Conservation (phyloP, 2,797 vertebrate species). For the Tapirus indicus region DNA sequence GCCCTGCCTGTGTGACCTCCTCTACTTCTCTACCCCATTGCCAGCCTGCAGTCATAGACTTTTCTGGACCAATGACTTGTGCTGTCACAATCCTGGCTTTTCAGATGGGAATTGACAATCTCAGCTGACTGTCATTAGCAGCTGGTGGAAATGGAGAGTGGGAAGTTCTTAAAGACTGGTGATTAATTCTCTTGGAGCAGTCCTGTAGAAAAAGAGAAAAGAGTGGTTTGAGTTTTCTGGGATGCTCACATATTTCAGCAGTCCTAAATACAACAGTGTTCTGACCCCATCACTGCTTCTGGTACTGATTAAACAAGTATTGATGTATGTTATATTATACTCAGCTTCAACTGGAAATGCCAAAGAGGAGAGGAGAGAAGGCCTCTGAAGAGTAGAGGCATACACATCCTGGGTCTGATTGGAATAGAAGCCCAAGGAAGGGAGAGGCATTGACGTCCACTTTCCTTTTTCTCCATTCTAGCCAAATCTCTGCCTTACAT, state of each 20-base stretch:
- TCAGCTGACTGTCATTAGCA: not conserved
- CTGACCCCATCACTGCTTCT: not conserved
- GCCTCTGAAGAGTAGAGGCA: not conserved
- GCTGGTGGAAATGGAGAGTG: not conserved
- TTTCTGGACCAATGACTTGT: not conserved
- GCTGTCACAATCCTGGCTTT: not conserved
- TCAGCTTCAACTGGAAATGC: not conserved
- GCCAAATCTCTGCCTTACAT: not conserved
- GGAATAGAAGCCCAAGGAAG: not conserved
- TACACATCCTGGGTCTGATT: fast-evolving
- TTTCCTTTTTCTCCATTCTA: not conserved
- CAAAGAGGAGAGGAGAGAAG: not conserved
- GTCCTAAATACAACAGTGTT: not conserved
- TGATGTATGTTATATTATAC: not conserved
- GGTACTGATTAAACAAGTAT: not conserved
- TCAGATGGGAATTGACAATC: not conserved
- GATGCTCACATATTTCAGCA: not conserved
- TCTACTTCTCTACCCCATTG: not conserved
- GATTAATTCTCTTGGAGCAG: not conserved
- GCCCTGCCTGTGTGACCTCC: not conserved
- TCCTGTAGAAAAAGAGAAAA: not conserved
- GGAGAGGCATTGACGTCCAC: not conserved
- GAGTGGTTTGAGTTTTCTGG: not conserved
- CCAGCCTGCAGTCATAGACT: not conserved
- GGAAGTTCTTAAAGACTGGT: not conserved